phyloP scores from a whole-genome alignment of 2,797 vertebrate genomes.

The Apogon hyalosoma region DNA sequence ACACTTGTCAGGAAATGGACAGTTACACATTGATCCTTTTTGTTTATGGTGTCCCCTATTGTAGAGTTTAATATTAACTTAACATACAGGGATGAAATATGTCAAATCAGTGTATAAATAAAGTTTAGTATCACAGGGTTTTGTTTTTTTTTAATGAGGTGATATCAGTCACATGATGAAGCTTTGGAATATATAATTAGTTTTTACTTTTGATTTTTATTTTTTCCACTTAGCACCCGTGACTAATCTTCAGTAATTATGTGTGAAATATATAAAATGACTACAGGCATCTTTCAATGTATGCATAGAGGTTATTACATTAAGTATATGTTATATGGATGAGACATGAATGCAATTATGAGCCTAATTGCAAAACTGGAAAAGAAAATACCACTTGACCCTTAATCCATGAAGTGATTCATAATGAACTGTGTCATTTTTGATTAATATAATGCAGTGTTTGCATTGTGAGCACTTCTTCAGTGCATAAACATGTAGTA shows the following conservation, averaged over 20 bases:
- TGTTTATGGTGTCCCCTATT: constrained; percentile 18
- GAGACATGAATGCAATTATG: background rate
- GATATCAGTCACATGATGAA: constrained; percentile 3
- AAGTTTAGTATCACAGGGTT: background rate
- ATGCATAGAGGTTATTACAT: background rate
- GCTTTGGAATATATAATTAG: background rate
- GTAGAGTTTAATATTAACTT: background rate
- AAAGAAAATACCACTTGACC: background rate
- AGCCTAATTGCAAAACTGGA: background rate
- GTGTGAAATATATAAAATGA: background rate
- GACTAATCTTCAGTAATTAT: background rate
- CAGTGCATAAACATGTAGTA: too few relatives aligned
- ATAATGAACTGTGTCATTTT: background rate
- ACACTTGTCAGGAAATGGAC: constrained; percentile 47
- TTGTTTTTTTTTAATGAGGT: background rate
- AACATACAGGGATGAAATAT: background rate
- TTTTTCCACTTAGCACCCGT: background rate
- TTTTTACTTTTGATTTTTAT: background rate
- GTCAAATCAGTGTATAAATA: background rate
- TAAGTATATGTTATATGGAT: background rate
- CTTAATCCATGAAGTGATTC: background rate
- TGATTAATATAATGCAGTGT: background rate
- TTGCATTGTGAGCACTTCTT: background rate
- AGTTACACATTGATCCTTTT: constrained; percentile 38
- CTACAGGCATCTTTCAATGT: background rate